phyloP scores from a whole-genome alignment of 23 tunicate genomes.

The Ciona savignyi region DNA sequence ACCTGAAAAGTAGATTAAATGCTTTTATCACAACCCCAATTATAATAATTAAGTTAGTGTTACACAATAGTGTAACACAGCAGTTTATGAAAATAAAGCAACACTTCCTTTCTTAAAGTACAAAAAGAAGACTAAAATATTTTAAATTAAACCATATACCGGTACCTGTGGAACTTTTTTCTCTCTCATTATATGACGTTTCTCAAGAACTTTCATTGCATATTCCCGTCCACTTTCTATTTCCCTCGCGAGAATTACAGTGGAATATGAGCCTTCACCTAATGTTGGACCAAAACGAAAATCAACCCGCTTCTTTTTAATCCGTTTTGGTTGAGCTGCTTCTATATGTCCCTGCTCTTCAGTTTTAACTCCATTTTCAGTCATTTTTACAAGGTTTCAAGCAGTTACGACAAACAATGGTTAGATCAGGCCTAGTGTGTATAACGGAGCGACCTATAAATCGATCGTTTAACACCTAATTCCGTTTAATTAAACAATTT shows the following conservation, averaged over 20 bases:
- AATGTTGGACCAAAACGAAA: constrained; percentile 79
- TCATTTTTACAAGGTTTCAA: too few relatives aligned
- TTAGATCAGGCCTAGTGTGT: too few relatives aligned
- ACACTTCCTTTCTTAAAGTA: neutral
- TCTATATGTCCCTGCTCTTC: neutral
- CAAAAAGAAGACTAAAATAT: neutral
- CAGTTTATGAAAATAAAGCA: neutral
- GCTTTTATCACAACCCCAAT: too few relatives aligned
- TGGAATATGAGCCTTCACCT: constrained; percentile 93
- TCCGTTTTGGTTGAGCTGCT: neutral
- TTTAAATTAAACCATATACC: neutral
- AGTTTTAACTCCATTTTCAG: neutral
- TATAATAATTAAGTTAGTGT: too few relatives aligned
- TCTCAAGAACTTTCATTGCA: constrained; percentile 69
- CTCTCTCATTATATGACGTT: constrained; percentile 79
- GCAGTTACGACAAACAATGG: too few relatives aligned
- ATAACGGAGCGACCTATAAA: too few relatives aligned
- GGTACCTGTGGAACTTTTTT: constrained; percentile 83
- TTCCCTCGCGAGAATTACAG: constrained; percentile 68
- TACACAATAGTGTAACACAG: too few relatives aligned
- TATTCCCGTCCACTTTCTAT: constrained; percentile 60
- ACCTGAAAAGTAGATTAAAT: too few relatives aligned
- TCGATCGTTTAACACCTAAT: too few relatives aligned
- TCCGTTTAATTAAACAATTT: too few relatives aligned
- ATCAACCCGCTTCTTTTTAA: constrained; percentile 46